A percentile compares a stretch with the other conserved stretches of the same genome.
Evolutionary conservation across 23 tunicate genomes (phyloP).

Genomic region (Diplosoma virens): DNA sequence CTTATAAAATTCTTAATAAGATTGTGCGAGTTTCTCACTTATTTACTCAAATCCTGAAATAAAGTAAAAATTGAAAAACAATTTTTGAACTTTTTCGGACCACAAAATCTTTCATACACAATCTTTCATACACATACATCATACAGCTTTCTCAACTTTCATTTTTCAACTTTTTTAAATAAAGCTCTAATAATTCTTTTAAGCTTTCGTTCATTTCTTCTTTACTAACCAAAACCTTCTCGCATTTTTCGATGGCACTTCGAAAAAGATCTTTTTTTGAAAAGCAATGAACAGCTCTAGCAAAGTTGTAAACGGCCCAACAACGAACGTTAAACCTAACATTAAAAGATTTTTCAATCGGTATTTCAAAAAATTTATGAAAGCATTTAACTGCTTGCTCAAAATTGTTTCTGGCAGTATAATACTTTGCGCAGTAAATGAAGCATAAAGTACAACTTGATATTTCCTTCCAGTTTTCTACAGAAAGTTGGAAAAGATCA

Average conservation of each 20-base stretch:
- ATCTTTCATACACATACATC: too few species aligned
- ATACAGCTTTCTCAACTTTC: too few species aligned
- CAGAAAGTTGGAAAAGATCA: neutral
- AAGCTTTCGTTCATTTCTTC: neutral
- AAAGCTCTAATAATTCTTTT: neutral
- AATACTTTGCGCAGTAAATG: slow-evolving; percentile 39
- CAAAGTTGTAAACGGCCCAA: slow-evolving; percentile 36
- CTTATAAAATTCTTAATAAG: too few species aligned
- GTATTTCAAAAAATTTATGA: neutral
- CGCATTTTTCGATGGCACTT: neutral
- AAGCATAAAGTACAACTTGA: neutral
- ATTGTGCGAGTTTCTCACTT: too few species aligned
- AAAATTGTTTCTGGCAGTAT: slow-evolving; percentile 14
- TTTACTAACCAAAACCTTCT: neutral
- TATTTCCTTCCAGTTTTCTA: neutral
- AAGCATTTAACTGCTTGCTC: slow-evolving; percentile 10
- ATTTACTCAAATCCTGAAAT: too few species aligned
- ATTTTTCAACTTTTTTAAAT: neutral
- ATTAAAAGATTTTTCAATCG: neutral
- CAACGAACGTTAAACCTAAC: neutral
- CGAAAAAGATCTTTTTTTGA: neutral
- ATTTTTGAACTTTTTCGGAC: too few species aligned
- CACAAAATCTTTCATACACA: too few species aligned
- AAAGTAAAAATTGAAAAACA: too few species aligned
- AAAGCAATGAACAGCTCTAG: neutral